Evolutionary conservation across 2,113 vertebrate genomes (phyloP), one percentile per base, ranked within the genome.

Genomic region (Hippopotamus amphibius): DNA sequence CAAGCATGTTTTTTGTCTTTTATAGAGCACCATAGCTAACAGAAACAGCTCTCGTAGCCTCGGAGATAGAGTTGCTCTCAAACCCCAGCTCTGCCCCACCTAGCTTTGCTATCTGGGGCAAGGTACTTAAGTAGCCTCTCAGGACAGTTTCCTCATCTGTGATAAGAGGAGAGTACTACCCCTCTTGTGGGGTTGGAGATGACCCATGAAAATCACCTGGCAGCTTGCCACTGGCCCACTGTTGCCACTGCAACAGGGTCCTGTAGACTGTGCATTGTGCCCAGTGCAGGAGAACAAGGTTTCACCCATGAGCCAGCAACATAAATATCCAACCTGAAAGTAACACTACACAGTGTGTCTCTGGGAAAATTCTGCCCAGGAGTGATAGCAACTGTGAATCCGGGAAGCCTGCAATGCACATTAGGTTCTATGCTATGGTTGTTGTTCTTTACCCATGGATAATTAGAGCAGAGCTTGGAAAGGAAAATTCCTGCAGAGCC

Each of bases 11-110:
- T 30, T 85, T 88, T 24, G n/a, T 28, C 63, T 46, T 94, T 69
- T 68, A 72, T 41, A 86, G 93, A 91, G 69, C 33, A 76, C 61
- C 24, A 7, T 55, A 68, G 68, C 48, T n/a, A 82, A 97, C 43
- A n/a, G 57, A 46, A 84, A 90, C 7, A 26, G 55, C 87, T 79
- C 57, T 21, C 2, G 55, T 53, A 85, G 48, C 86, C 37, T 63
- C 46, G 50, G 41, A 82, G 81, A 57, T 41, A 59, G 77, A 79
- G 43, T 30, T 74, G 26, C 69, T 43, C 33, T 92, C 74, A 87
- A 77, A 69, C 41, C 53, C 61, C 66, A 81, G 59, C 8, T 63
- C 48, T 77, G 74, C 50, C 41, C 55, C 33, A 43, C 16, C 46
- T 24, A 30, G 43, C 33, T 86, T n/a, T 77, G 88, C 3, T 69